Conservation (phyloP, 2,797 vertebrate species). For the Halcyon badia region DNA sequence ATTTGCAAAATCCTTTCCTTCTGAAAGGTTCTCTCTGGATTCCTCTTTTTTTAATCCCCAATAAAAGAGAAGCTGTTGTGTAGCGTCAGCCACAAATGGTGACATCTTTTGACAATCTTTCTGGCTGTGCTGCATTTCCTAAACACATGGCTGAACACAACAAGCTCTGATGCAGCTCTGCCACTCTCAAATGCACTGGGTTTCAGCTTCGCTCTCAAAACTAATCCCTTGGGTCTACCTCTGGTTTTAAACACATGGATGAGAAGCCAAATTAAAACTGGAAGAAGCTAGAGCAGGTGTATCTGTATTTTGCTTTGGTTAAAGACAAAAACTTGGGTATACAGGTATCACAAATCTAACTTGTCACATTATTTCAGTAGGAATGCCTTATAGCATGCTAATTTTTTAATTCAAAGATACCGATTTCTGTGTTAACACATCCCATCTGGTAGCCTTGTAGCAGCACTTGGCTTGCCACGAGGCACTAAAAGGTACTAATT, state of each 20-base stretch:
- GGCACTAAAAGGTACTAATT: neutral
- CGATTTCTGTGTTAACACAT: neutral
- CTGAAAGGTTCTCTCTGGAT: neutral
- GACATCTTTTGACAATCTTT: slow-evolving; percentile 27
- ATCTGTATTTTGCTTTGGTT: neutral
- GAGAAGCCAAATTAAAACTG: neutral
- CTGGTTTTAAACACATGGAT: neutral
- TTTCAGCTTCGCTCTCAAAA: neutral
- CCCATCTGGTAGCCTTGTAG: neutral
- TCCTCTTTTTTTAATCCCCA: neutral
- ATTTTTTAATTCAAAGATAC: neutral
- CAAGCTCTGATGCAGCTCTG: neutral
- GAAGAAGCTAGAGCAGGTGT: neutral
- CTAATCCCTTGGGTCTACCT: neutral
- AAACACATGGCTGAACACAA: slow-evolving; percentile 18
- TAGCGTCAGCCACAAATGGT: neutral
- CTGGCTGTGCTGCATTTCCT: neutral
- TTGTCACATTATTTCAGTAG: neutral
- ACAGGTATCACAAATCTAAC: neutral
- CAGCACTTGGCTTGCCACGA: neutral
- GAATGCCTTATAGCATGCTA: neutral
- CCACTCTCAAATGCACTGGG: neutral
- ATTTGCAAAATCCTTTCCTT: slow-evolving; percentile 8
- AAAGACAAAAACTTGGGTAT: neutral
- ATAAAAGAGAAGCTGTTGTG: neutral